Conservation (phyloP, 2,113 vertebrate species). For the Mormyrus iriodes region DNA sequence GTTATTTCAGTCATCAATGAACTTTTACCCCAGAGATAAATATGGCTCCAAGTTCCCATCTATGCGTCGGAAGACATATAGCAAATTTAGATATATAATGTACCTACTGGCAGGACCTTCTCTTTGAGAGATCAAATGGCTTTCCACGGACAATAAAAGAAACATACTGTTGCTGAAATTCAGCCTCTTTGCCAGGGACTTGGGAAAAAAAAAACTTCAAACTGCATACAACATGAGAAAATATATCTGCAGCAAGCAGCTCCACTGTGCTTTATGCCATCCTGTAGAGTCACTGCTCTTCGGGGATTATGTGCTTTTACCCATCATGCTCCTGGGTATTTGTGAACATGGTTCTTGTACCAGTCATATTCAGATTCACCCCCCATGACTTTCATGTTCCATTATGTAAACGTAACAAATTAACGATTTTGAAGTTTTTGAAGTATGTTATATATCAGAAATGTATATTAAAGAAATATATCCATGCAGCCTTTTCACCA, state of each 20-base stretch:
- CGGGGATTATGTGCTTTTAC: not conserved
- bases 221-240: not conserved
- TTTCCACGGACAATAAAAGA: not conserved
- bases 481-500: not conserved
- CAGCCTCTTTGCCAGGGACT: not conserved
- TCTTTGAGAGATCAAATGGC: conserved; percentile 3
- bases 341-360: not conserved
- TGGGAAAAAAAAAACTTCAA: not conserved
- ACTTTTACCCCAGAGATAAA: not conserved
- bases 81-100: not conserved
- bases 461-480: not conserved
- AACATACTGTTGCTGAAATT: not conserved
- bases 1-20: not conserved
- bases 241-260: not conserved
- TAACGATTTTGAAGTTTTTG: not conserved
- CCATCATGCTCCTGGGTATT: not conserved
- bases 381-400: not conserved
- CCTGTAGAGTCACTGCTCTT: not conserved
- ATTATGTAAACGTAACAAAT: not conserved
- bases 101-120: not conserved
- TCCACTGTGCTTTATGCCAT: not conserved
- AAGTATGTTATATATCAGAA: not conserved
- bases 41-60: not conserved
- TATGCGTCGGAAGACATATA: not conserved
- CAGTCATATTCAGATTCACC: not conserved